A percentile compares a stretch with the other conserved stretches of the same genome.
Conservation (phyloP, 2,113 vertebrate genomes). For the Mormyrus iriodes region DNA sequence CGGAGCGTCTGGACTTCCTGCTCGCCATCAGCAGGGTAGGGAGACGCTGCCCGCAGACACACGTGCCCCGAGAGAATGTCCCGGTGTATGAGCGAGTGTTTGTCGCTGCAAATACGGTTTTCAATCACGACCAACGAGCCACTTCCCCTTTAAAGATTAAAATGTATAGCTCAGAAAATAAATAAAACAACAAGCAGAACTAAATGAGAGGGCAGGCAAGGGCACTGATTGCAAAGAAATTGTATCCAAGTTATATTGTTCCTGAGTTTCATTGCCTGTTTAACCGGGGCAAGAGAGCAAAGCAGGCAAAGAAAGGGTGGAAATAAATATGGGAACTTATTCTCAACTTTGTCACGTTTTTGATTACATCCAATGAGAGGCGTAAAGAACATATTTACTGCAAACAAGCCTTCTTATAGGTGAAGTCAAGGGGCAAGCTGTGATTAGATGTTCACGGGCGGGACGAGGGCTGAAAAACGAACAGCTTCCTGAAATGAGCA, state of each 20-base stretch:
- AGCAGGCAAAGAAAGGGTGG: neutral
- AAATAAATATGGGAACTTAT: neutral
- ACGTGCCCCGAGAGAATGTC: neutral
- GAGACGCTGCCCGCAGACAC: neutral
- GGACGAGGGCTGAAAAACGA: conserved; percentile 42
- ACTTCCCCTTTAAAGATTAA: neutral
- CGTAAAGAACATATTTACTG: conserved; percentile 51
- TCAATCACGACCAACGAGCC: neutral
- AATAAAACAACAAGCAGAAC: neutral
- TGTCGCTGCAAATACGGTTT: neutral
- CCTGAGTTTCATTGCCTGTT: neutral
- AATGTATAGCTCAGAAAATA: neutral
- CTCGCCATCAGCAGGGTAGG: conserved; percentile 88
- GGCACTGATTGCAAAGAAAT: neutral
- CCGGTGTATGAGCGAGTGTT: neutral
- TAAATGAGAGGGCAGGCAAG: neutral
- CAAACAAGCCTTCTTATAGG: conserved; percentile 18
- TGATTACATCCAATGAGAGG: conserved; percentile 40
- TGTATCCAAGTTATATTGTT: no score
- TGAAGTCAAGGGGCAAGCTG: conserved; percentile 16
- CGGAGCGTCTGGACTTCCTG: conserved; percentile 79
- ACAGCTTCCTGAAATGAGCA: conserved; percentile 29
- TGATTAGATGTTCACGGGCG: conserved; percentile 33
- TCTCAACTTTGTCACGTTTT: conserved; percentile 24
- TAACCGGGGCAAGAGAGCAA: neutral